Base-by-base conservation (phyloP, 2,888 invertebrate genomes). In the Drosophila silvestris region DNA sequence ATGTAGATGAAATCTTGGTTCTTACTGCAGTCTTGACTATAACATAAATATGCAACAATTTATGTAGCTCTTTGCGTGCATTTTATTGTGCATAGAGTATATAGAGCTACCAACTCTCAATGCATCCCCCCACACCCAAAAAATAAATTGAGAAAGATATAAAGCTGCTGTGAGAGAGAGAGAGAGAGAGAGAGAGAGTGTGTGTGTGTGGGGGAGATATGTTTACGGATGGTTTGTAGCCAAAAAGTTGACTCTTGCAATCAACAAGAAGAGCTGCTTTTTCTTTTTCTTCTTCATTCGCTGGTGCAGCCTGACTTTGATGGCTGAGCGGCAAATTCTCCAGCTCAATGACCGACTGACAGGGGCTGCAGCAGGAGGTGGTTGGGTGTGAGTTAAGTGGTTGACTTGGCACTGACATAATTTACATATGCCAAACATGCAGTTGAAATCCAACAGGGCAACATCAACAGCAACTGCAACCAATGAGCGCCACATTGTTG, bases 391-490 rank as follows among this genome's bases (percentile, higher is more conserved):
- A 78, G 89, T 70, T 80, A 85, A 85, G 89, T 85, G 89, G 76
- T 80, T 82, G 85, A 75, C 84, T 86, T 85, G 85, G 85, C 87
- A 86, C 82, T 90, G 87, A 79, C 87, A 87, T 87, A 81, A 87
- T 87, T 90, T 87, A 80, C 90, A 87, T 88, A 82, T 84, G 87
- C 79, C 85, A 85, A 83, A 81, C 83, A 83, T 63, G 71, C 81
- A 81, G 76, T 16, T 16, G 16, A 30, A 57, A 57, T n/a, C 32
- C 57, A 57, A 41, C 79, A 57, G 37, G 33, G 26, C 39, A 57
- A 35, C 52, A 70, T 26, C 52, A 39, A 44, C 60, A 70, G 41
- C 59, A 39, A 39, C 51, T 62, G 41, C 59, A 74, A 75, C 64
- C 84, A 79, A 68, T 85, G 70, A 59, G 54, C 51, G 70, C 67